Conservation (phyloP, 2,888 invertebrate species). For the Drosophila infuscata region DNA sequence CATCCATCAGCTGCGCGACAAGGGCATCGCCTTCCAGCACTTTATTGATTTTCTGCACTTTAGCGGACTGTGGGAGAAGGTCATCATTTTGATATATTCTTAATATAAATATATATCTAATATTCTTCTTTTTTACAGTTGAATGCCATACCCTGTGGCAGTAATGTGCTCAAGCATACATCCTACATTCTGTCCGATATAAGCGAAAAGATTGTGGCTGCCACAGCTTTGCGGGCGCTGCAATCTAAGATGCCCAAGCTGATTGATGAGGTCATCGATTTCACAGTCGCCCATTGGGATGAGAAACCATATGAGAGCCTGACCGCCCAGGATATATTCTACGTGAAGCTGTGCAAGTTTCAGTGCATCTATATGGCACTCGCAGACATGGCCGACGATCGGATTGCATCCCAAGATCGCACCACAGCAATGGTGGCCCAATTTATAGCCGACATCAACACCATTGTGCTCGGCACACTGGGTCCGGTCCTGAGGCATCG, state of each 20-base stretch:
- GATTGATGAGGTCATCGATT: conserved; percentile 87
- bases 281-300: conserved; percentile 85
- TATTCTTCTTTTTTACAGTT: conserved; percentile 65
- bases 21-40: conserved; percentile 91
- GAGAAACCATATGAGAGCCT: conserved; percentile 86
- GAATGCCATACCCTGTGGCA: conserved; percentile 80
- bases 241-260: conserved; percentile 76
- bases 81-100: neutral
- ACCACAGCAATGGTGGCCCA: conserved; percentile 86
- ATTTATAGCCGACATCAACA: conserved; percentile 87
- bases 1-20: conserved; percentile 93
- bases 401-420: conserved; percentile 87
- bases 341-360: conserved; percentile 89
- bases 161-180: conserved; percentile 83
- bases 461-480: conserved; percentile 87
- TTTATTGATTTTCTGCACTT: conserved; percentile 91
- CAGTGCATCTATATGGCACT: conserved; percentile 89
- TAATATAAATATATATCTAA: neutral
- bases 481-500: conserved; percentile 89
- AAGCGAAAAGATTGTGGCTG: conserved; percentile 92
- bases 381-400: conserved; percentile 87
- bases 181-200: conserved; percentile 89
- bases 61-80: conserved; percentile 88
- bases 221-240: conserved; percentile 87
- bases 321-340: conserved; percentile 91